Evolutionary conservation across 2,797 vertebrate species (phyloP), one percentile per base, ranked within the genome.

Genomic region (Pseudomugil tenellus): DNA sequence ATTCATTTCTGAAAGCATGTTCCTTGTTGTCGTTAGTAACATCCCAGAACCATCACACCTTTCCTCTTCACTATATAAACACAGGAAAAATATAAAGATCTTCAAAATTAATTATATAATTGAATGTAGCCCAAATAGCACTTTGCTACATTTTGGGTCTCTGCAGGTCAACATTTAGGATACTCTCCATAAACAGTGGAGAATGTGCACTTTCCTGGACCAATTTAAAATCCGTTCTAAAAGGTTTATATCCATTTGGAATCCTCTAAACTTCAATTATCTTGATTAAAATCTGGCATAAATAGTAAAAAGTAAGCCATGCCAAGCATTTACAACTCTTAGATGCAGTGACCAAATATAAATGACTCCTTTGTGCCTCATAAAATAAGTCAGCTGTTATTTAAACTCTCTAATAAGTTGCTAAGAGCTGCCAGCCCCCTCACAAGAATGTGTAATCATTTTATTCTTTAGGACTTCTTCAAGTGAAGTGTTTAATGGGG

Each of bases 391-490:
- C 67, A 59, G 57, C 74, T 72, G 63, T 83, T 80, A 52, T 49
- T 55, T 72, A 60, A 83, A 85, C 62, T 53, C 74, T 66, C 63
- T 73, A 80, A 83, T 79, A 77, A 71, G 73, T 46, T 72, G 69
- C 78, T 61, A 58, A 63, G 64, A 68, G 74, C 35, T 49, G 43
- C 52, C 48, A 23, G 71, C 39, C 56, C 77, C 59, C 78, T 74
- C 62, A 48, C 57, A 67, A 77, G 74, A 79, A 68, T 70, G 74
- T 67, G 63, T 76, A 79, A 83, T 88, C 67, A 72, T 70, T 67
- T 62, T 49, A 64, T 82, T n/a, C n/a, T n/a, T n/a, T n/a, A n/a
- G 66, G 34, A 57, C 76, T 76, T 76, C 51, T 67, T 79, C 34
- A 67, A 72, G 52, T 60, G 58, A 60, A 63, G 28, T n/a, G 49